Conservation (phyloP, 2,888 invertebrate genomes). For the Parnassius smintheus region DNA sequence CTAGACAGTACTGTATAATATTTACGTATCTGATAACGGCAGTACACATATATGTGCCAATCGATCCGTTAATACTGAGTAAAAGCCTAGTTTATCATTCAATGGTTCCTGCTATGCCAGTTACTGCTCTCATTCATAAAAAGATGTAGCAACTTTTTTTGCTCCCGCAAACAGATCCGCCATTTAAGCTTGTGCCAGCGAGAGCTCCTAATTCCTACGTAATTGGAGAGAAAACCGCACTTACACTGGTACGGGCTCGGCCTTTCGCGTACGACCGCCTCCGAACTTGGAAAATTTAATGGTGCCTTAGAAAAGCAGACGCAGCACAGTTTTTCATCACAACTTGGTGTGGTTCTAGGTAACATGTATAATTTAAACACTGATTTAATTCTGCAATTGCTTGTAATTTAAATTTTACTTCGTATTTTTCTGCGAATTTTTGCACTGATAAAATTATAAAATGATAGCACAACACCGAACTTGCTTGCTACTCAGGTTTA, state of each 20-base stretch:
- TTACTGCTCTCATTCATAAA: conserved; percentile 35
- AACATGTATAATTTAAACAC: too few species aligned
- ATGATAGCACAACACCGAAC: too few species aligned
- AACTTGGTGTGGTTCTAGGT: background rate
- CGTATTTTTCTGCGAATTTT: too few species aligned
- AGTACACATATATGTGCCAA: conserved; percentile 17
- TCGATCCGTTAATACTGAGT: conserved; percentile 20
- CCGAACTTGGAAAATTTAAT: conserved; percentile 51
- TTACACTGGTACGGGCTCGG: conserved; percentile 38
- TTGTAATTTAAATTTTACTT: too few species aligned
- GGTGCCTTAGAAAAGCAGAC: conserved; percentile 39
- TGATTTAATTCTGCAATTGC: too few species aligned
- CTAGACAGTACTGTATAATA: background rate
- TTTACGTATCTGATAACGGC: conserved; percentile 9
- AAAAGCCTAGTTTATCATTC: conserved; percentile 29
- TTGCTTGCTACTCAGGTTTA: too few species aligned
- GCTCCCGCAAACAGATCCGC: conserved; percentile 33
- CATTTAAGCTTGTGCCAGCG: conserved; percentile 44
- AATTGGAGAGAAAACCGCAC: conserved; percentile 65
- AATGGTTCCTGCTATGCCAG: conserved; percentile 32
- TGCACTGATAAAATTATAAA: too few species aligned
- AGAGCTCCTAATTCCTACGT: conserved; percentile 64
- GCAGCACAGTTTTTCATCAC: conserved; percentile 2
- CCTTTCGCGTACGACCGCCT: conserved; percentile 38
- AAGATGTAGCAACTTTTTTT: conserved; percentile 55